A percentile compares a stretch with the other conserved stretches of the same genome.
These are phyloP conservation scores for Leptinotarsa haldemani DNA, from an alignment of 2,888 invertebrate species.

Conservation along the genomic window DNA sequence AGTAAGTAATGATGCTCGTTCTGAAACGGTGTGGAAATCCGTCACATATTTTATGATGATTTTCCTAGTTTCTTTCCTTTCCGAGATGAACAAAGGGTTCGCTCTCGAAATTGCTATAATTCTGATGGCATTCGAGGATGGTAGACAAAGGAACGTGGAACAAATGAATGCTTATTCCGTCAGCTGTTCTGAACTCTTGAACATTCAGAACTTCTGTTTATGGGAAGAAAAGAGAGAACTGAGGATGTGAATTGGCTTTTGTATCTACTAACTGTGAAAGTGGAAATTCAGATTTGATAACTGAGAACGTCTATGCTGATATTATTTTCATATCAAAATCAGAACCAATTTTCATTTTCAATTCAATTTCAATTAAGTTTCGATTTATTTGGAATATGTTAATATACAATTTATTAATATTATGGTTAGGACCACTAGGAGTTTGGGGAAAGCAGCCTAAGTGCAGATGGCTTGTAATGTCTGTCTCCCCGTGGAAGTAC, in stretches of 20 bases:
- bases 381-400: too few species aligned
- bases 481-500: too few species aligned
- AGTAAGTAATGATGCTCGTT: conserved; percentile 5
- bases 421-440: too few species aligned
- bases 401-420: too few species aligned
- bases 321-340: not conserved
- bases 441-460: too few species aligned
- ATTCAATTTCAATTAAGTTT: too few species aligned
- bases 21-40: conserved; percentile 14
- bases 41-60: conserved; percentile 15
- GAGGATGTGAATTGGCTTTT: not conserved
- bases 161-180: conserved; percentile 4
- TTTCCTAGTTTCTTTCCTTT: not conserved
- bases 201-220: not conserved
- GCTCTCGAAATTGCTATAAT: conserved; percentile 3
- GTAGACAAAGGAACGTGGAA: conserved; percentile 9
- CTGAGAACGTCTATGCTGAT: not conserved
- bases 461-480: too few species aligned
- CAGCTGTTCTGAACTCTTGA: conserved; percentile 8
- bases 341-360: too few species aligned
- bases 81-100: conserved; percentile 4
- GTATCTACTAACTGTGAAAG: not conserved
- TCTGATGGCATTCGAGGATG: conserved; percentile 4
- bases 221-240: not conserved
- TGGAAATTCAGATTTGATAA: not conserved